phyloP scores from a whole-genome alignment of 2,113 vertebrate genomes.

The Zingel zingel region DNA sequence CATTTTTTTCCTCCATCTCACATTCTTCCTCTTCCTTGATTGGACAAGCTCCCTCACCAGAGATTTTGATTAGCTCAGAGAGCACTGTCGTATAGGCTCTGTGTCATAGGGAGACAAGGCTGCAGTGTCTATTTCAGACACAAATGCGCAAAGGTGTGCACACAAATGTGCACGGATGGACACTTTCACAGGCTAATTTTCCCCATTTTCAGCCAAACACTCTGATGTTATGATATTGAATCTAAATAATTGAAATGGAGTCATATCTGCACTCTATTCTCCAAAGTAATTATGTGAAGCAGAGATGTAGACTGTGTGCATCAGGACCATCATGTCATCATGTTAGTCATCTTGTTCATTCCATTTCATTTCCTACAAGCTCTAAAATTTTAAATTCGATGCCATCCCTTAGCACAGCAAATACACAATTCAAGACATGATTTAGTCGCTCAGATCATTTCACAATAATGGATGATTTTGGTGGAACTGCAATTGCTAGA shows the following conservation, averaged over 20 bases:
- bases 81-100: conserved; percentile 46
- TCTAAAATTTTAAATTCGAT: conserved; percentile 18
- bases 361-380: conserved; percentile 38
- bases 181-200: conserved; percentile 2
- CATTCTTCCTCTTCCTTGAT: conserved; percentile 36
- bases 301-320: conserved; percentile 29
- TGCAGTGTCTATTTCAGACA: conserved; percentile 36
- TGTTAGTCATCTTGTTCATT: conserved; percentile 41
- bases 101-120: conserved; percentile 49
- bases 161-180: conserved; percentile 12
- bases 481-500: conserved; percentile 10
- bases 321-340: conserved; percentile 39
- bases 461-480: conserved; percentile 34
- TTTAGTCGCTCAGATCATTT: conserved; percentile 48
- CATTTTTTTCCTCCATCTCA: conserved; percentile 30
- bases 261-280: conserved; percentile 37
- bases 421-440: conserved; percentile 15
- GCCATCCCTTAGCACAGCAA: conserved; percentile 19
- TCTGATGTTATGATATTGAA: conserved; percentile 14
- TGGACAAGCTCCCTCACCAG: conserved; percentile 44
- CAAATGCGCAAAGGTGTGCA: conserved; percentile 31
- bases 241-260: conserved; percentile 40
- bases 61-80: conserved; percentile 62
- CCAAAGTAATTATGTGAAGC: conserved; percentile 50
- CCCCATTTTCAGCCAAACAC: conserved; percentile 14